A percentile compares a stretch with the other conserved stretches of the same genome.
Conservation (phyloP, 2,113 vertebrate species). For the Capra hircus region DNA sequence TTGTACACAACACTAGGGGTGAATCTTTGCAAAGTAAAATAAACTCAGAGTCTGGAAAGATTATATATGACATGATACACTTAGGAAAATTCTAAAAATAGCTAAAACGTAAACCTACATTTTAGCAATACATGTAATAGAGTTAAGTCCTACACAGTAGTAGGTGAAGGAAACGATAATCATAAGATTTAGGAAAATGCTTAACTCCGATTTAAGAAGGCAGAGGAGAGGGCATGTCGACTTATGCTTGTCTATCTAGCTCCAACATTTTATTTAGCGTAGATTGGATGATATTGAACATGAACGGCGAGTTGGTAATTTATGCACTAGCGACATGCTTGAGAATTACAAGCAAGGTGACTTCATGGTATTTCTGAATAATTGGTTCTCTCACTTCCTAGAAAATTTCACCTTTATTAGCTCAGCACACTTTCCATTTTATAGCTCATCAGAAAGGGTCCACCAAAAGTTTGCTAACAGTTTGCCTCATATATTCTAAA, state of each 20-base stretch:
- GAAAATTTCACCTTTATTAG: slow-evolving; percentile 57
- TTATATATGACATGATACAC: not conserved
- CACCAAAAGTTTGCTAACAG: slow-evolving; percentile 29
- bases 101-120: not conserved
- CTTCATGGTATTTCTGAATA: slow-evolving; percentile 35
- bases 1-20: not conserved
- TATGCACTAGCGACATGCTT: not conserved
- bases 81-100: not conserved
- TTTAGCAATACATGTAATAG: not conserved
- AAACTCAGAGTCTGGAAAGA: not conserved
- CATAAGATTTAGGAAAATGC: not conserved
- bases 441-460: slow-evolving; percentile 13
- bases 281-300: not conserved
- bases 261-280: not conserved
- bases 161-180: not conserved
- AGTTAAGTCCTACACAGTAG: not conserved
- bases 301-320: slow-evolving; percentile 13
- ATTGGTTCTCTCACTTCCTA: slow-evolving; percentile 4
- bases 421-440: slow-evolving; percentile 15
- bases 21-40: not conserved
- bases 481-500: not conserved
- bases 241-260: not conserved
- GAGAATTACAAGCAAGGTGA: slow-evolving; percentile 47
- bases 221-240: not conserved
- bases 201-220: not conserved